These are phyloP conservation scores for Drosophila ironensis DNA, from an alignment of 1,140 invertebrate genomes.

Conservation along the genomic window DNA sequence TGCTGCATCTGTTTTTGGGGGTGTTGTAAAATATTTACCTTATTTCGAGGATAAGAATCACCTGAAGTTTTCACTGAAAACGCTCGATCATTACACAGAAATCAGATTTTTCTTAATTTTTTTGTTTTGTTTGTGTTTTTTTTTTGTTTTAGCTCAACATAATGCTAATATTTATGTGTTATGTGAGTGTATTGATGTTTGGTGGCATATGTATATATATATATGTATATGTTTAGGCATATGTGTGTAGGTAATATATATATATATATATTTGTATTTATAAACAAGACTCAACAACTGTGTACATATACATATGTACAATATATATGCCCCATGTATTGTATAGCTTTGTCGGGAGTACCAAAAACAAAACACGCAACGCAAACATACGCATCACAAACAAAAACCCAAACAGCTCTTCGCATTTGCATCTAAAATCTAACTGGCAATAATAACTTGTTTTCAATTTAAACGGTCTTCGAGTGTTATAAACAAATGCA, in stretches of 20 bases:
- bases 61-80: conserved; percentile 77
- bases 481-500: conserved; percentile 60
- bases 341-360: conserved; percentile 30
- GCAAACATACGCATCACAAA: conserved; percentile 45
- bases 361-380: conserved; percentile 55
- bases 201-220: conserved; percentile 26
- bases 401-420: conserved; percentile 36
- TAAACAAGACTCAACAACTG: conserved; percentile 75
- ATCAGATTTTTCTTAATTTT: conserved; percentile 9
- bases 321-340: conserved; percentile 33
- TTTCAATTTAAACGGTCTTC: conserved; percentile 19
- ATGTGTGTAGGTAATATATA: conserved; percentile 51
- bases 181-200: conserved; percentile 32
- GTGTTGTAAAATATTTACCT: conserved; percentile 74
- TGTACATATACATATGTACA: conserved; percentile 40
- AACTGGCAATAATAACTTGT: conserved; percentile 38
- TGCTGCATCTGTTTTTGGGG: conserved; percentile 4
- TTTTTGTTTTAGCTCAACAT: conserved; percentile 53
- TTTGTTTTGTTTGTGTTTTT: conserved; percentile 17
- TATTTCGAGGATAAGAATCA: conserved; percentile 65
- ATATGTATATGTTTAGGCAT: conserved; percentile 17
- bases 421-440: conserved; percentile 11
- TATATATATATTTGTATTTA: conserved; percentile 1
- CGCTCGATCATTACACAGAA: conserved; percentile 63
- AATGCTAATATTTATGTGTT: conserved; percentile 56